These are phyloP conservation scores for Cygnus olor DNA, from an alignment of 2,797 vertebrate species.

Conservation along the genomic window DNA sequence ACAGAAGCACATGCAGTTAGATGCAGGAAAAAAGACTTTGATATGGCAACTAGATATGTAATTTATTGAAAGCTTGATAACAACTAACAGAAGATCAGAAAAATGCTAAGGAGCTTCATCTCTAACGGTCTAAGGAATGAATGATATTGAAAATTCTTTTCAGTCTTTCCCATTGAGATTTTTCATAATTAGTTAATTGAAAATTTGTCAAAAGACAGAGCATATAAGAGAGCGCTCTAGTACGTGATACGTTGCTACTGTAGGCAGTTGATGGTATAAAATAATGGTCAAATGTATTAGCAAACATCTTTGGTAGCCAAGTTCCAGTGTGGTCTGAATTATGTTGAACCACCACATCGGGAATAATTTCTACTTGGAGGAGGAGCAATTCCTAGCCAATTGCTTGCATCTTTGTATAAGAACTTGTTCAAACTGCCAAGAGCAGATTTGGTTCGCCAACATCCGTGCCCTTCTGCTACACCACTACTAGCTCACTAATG, in stretches of 20 bases:
- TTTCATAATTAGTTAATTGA: background rate
- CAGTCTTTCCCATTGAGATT: background rate
- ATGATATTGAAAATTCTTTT: background rate
- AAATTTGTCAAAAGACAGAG: background rate
- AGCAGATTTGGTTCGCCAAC: background rate
- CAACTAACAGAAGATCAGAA: background rate
- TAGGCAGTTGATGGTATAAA: background rate
- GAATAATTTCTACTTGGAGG: background rate
- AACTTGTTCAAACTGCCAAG: background rate
- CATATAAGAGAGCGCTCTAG: background rate
- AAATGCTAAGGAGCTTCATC: background rate
- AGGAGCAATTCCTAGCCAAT: background rate
- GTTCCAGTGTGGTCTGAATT: background rate
- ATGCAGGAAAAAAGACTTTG: background rate
- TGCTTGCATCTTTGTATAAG: background rate
- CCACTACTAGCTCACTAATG: fast-evolving
- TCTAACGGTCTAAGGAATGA: background rate
- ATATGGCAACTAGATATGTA: background rate
- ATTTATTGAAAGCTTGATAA: background rate
- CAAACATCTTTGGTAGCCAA: background rate
- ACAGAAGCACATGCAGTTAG: background rate
- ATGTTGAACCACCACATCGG: background rate
- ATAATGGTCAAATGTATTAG: background rate
- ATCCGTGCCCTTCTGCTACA: background rate
- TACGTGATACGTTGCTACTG: background rate